Conservation (phyloP, 2,113 vertebrate species). For the Percopsis transmontana region DNA sequence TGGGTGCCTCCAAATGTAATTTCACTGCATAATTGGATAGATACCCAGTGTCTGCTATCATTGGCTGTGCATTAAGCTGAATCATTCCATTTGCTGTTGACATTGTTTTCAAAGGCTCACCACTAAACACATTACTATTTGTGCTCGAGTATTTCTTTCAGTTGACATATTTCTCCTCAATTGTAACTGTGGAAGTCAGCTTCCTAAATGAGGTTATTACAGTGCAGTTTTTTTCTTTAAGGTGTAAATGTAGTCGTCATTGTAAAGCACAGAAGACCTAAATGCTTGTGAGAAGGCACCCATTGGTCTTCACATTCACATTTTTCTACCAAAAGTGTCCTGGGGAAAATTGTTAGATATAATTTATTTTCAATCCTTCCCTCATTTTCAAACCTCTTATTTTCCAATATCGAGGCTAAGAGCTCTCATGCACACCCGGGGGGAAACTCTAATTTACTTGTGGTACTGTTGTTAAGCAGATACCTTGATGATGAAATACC, state of each 20-base stretch:
- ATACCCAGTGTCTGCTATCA: conserved; percentile 62
- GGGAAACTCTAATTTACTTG: conserved; percentile 64
- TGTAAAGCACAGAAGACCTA: conserved; percentile 48
- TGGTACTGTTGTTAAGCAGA: conserved; percentile 68
- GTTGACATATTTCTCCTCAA: conserved; percentile 23
- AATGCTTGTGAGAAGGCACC: conserved; percentile 46
- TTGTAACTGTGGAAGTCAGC: conserved; percentile 12
- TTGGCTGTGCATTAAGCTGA: conserved; percentile 69
- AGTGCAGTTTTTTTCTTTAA: conserved; percentile 25
- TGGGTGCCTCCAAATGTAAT: conserved; percentile 73
- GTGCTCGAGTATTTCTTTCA: conserved; percentile 50
- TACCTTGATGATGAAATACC: conserved; percentile 74
- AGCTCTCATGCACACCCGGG: conserved; percentile 41
- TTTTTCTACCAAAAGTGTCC: conserved; percentile 56
- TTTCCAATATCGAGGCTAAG: conserved; percentile 61
- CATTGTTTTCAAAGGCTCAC: conserved; percentile 66
- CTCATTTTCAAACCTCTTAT: conserved; percentile 56
- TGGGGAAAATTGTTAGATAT: conserved; percentile 44
- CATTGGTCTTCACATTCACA: conserved; percentile 54
- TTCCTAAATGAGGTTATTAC: conserved; percentile 45
- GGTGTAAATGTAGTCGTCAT: conserved; percentile 25
- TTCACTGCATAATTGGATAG: conserved; percentile 73
- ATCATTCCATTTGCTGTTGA: conserved; percentile 62
- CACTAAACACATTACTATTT: conserved; percentile 54
- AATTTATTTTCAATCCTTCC: conserved; percentile 67